Percentiles rank a stretch among this genome's conserved stretches.
phyloP scores from a whole-genome alignment of 2,888 invertebrate species.

The Trichopoda pennipes region DNA sequence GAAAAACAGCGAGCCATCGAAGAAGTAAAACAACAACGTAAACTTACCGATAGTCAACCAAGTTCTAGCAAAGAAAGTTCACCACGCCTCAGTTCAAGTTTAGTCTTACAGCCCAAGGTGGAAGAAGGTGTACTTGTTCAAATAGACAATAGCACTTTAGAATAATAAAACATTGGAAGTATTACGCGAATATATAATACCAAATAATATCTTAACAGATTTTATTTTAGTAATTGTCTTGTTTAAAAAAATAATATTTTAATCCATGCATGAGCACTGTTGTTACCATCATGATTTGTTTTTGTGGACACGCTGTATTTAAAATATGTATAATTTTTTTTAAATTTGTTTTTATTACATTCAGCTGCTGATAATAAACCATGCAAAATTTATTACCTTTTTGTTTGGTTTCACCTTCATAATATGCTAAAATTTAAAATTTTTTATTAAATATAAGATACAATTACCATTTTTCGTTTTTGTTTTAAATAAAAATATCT shows the following conservation, averaged over 20 bases:
- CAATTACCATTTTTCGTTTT: too few relatives aligned
- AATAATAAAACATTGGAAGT: conserved; percentile 56
- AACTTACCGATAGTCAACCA: conserved; percentile 45
- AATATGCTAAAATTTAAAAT: too few relatives aligned
- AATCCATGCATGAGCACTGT: conserved; percentile 27
- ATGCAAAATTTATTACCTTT: too few relatives aligned
- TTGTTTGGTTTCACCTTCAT: too few relatives aligned
- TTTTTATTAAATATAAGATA: too few relatives aligned
- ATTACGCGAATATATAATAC: conserved; percentile 52
- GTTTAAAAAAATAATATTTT: conserved; percentile 14
- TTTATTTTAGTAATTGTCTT: conserved; percentile 49
- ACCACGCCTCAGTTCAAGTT: conserved; percentile 4
- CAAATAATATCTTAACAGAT: conserved; percentile 54
- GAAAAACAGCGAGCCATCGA: conserved; percentile 64
- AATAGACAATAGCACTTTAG: conserved; percentile 62
- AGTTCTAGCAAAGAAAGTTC: conserved; percentile 51
- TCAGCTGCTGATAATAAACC: not conserved
- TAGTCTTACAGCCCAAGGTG: conserved; percentile 29
- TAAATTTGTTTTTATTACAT: not conserved
- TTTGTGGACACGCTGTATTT: not conserved
- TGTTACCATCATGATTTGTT: not conserved
- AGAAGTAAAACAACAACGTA: conserved; percentile 43
- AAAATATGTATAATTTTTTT: not conserved
- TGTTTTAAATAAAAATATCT: too few relatives aligned
- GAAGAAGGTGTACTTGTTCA: conserved; percentile 66